These are phyloP conservation scores for Cataglyphis albicans DNA, from an alignment of 2,888 invertebrate species.

Conservation along the genomic window DNA sequence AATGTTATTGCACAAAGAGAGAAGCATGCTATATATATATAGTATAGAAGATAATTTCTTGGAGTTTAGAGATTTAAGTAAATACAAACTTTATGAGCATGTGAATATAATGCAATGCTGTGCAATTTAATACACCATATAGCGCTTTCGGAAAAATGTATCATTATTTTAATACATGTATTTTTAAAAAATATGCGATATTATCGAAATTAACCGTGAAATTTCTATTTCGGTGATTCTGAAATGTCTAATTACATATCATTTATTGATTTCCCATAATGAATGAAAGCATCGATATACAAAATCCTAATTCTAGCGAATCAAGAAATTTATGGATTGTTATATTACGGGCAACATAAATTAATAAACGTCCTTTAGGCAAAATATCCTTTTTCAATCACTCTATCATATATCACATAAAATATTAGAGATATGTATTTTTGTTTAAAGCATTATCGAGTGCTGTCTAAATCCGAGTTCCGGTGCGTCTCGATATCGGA, in stretches of 20 bases:
- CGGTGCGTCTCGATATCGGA: constrained; percentile 21
- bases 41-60: neutral
- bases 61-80: constrained; percentile 1
- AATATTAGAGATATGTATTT: neutral
- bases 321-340: neutral
- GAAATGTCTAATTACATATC: constrained; percentile 1
- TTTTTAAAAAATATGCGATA: neutral
- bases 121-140: neutral
- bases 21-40: neutral
- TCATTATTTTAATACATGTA: neutral
- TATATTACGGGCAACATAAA: neutral
- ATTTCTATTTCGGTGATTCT: neutral
- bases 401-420: neutral
- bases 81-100: neutral
- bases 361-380: neutral
- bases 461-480: constrained; percentile 7
- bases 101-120: neutral
- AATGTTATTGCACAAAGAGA: constrained; percentile 41
- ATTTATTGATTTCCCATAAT: constrained; percentile 18
- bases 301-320: constrained; percentile 11
- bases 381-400: neutral
- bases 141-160: neutral
- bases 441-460: neutral
- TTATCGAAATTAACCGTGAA: neutral
- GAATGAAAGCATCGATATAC: neutral